These are phyloP conservation scores for Tridacna crocea DNA, from an alignment of 2,888 invertebrate genomes.

Conservation along the genomic window DNA sequence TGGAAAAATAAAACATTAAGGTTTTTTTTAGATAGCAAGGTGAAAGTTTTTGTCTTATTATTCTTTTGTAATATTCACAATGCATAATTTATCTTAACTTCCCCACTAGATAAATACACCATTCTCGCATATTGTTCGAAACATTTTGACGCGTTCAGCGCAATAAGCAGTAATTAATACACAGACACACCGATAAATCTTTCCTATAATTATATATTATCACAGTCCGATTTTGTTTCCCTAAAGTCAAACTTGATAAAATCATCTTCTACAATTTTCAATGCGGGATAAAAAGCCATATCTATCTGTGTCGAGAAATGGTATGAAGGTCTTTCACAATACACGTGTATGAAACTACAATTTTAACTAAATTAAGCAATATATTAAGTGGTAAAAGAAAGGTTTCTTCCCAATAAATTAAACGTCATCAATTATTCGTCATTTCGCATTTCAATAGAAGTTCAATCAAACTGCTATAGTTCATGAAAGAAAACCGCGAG, in stretches of 20 bases:
- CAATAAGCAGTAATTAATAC: background rate
- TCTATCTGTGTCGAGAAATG: background rate
- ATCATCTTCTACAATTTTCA: background rate
- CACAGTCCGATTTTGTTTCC: background rate
- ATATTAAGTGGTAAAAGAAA: no score
- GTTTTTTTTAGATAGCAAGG: background rate
- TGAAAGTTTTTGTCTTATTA: conserved; percentile 9
- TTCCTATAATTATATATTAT: background rate
- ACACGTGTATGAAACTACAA: no score
- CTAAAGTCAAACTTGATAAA: background rate
- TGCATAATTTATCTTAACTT: conserved; percentile 4
- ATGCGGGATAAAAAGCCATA: background rate
- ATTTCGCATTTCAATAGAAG: no score
- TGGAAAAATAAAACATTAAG: background rate
- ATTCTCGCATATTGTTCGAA: background rate
- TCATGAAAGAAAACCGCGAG: no score
- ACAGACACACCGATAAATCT: background rate
- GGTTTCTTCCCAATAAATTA: no score
- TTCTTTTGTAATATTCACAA: conserved; percentile 9
- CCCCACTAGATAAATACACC: background rate
- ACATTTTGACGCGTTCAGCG: background rate
- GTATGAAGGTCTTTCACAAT: no score
- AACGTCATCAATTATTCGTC: no score
- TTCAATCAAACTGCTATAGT: no score
- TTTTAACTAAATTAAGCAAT: no score